Base-by-base conservation (phyloP, 2,113 vertebrate genomes). In the Nothoprocta pentlandii region DNA sequence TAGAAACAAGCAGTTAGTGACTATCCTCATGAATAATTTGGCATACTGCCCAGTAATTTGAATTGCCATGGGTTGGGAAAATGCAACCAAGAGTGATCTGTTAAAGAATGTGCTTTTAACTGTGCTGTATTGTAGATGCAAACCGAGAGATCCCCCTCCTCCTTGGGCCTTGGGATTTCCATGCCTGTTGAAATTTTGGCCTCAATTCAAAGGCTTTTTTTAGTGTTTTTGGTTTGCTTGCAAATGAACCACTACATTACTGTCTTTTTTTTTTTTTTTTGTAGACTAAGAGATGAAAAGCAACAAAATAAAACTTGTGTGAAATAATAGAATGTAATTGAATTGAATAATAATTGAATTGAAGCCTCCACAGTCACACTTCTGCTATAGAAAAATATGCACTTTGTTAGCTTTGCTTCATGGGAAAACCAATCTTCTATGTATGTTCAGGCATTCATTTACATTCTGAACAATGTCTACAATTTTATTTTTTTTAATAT, bases 71-170 rank as follows among this genome's bases (percentile, higher is more conserved):
- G 7, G 9, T 53, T 75, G 70, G 79, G 86, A 89, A 71, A 82
- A 49, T n/a, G 67, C 32, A 87, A 2, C 61, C 53, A 14, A 32
- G 67, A 79, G 58, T 7, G 85, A 67, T 67, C 63, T 63, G 68
- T 42, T 90, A 7, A 93, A 54, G 78, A 85, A 93, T 80, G 87
- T 41, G 75, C 63, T 87, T 46, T 46, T 25, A 61, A 36, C 62
- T 36, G 28, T 49, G 64, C 68, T 76, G 32, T 56, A 1, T 32
- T 83, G 61, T n/a, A 28, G 51, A 3, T 0, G 17, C 13, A 6
- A 67, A 74, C 22, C 44, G 66, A n/a, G 75, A 62, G 59, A 53
- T 13, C 6, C 11, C 20, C 6, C 4, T 5, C 16, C 6, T 47
- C 0, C 0, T 46, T 46, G 19, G 46, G 12, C 46, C 17, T 63